Conservation (phyloP, 1,140 invertebrate species). For the Maniola jurtina region DNA sequence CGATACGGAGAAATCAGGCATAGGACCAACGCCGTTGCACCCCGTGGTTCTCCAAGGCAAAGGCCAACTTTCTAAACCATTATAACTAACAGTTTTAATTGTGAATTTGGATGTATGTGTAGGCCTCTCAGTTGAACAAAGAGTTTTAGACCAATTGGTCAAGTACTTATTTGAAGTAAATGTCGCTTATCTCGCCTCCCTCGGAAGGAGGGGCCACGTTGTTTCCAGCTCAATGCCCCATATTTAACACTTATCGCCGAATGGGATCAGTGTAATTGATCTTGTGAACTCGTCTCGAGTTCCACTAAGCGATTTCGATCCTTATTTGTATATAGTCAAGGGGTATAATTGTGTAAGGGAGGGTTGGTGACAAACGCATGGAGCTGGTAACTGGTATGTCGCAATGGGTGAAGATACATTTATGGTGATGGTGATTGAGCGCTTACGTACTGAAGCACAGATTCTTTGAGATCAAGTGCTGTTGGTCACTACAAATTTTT, state of each 20-base stretch:
- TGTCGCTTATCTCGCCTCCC: not conserved
- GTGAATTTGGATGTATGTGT: too few relatives aligned
- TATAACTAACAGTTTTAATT: too few relatives aligned
- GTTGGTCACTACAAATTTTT: too few relatives aligned
- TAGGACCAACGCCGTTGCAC: too few relatives aligned
- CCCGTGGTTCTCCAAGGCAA: too few relatives aligned
- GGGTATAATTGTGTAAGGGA: not conserved
- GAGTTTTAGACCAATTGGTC: not conserved
- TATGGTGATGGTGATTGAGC: constrained; percentile 6
- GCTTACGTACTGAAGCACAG: not conserved
- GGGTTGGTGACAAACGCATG: not conserved
- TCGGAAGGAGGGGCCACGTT: not conserved
- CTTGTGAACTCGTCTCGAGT: constrained; percentile 6
- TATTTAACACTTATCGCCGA: constrained; percentile 18
- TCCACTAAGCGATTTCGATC: not conserved
- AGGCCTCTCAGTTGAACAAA: too few relatives aligned
- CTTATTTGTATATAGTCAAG: not conserved
- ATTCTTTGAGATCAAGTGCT: too few relatives aligned
- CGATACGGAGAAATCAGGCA: too few relatives aligned
- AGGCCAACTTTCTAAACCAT: too few relatives aligned
- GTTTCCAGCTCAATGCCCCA: constrained; percentile 4
- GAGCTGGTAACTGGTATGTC: not conserved
- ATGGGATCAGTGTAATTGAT: constrained; percentile 18
- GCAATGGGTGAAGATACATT: constrained; percentile 4
- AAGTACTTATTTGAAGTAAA: not conserved